Conservation (phyloP, 1,140 invertebrate genomes). For the Conopomorpha cramerella region DNA sequence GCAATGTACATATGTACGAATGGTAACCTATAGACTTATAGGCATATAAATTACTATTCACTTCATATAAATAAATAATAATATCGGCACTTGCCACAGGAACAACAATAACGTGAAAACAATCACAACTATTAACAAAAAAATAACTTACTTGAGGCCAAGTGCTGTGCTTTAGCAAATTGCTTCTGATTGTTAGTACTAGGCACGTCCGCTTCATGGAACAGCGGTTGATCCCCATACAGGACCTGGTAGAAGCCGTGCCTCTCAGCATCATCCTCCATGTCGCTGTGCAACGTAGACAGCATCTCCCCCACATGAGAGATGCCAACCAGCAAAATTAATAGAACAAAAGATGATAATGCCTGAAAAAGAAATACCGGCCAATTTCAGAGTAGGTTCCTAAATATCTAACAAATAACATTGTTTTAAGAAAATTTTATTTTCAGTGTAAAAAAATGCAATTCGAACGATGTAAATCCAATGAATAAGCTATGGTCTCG, state of each 20-base stretch:
- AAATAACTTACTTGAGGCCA: conserved; percentile 29
- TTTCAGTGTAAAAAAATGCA: not conserved
- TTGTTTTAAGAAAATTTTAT: not conserved
- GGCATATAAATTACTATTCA: no score
- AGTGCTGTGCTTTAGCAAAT: conserved; percentile 41
- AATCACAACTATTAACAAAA: no score
- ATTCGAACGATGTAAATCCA: not conserved
- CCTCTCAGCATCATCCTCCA: conserved; percentile 46
- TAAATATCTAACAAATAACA: not conserved
- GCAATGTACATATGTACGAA: no score
- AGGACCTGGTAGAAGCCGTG: conserved; percentile 32
- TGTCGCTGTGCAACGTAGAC: conserved; percentile 43
- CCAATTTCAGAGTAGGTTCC: no score
- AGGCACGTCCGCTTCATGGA: conserved; percentile 38
- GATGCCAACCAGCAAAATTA: conserved; percentile 44
- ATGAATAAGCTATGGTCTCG: no score
- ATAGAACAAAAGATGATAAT: conserved; percentile 40
- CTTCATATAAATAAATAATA: not conserved
- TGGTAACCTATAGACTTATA: no score
- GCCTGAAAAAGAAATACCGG: conserved; percentile 25
- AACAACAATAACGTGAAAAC: no score
- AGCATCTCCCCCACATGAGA: conserved; percentile 45
- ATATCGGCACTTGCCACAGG: not conserved
- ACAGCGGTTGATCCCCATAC: conserved; percentile 28
- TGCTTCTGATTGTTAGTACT: conserved; percentile 42